Evolutionary conservation across 1,140 invertebrate species (phyloP).

Genomic region (Drosophila erecta): DNA sequence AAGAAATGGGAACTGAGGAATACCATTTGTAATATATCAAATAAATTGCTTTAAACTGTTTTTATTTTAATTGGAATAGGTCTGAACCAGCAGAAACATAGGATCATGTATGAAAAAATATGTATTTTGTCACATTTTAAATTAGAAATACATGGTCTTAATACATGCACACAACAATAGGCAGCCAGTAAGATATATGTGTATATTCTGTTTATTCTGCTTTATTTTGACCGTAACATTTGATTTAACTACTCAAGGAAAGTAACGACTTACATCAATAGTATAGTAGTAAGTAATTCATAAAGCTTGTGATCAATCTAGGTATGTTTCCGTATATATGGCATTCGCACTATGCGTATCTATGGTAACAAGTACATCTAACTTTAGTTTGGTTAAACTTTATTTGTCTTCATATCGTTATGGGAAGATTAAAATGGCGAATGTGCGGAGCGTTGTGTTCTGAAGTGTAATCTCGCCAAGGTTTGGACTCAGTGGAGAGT

Average conservation of each 20-base stretch:
- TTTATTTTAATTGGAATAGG: no score
- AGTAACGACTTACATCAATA: constrained; percentile 47
- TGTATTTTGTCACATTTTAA: no score
- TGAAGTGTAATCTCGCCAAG: constrained; percentile 11
- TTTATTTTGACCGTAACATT: constrained; percentile 40
- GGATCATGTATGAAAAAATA: no score
- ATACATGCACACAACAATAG: constrained; percentile 4
- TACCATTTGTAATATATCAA: no score
- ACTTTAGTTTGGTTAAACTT: constrained; percentile 21
- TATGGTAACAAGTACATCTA: constrained; percentile 40
- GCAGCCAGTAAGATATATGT: constrained; percentile 13
- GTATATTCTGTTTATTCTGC: constrained; percentile 29
- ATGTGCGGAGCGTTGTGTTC: constrained; percentile 6
- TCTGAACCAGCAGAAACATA: no score
- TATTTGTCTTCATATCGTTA: constrained; percentile 54
- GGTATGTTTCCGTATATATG: constrained; percentile 37
- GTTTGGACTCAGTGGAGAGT: background rate
- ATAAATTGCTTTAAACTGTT: no score
- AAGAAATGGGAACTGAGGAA: no score
- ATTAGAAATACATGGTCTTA: background rate
- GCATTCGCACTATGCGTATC: constrained; percentile 39
- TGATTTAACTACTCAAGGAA: constrained; percentile 39
- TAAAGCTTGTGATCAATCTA: constrained; percentile 46
- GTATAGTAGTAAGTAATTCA: constrained; percentile 39
- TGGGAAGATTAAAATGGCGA: constrained; percentile 45